Conservation (phyloP, 2,113 vertebrate genomes). For the Trematomus loennbergii region DNA sequence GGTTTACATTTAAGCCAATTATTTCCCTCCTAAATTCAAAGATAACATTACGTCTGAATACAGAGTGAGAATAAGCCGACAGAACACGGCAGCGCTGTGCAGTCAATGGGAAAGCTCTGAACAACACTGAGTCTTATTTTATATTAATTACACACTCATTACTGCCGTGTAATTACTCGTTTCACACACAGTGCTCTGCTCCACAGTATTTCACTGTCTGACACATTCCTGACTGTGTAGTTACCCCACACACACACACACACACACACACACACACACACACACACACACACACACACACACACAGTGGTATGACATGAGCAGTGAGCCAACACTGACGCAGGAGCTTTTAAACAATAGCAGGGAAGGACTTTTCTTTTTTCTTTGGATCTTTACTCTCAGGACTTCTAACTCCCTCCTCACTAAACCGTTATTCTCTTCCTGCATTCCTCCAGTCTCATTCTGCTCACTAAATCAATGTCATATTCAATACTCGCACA, state of each 20-base stretch:
- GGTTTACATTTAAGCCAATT: neutral
- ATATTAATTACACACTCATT: conserved; percentile 58
- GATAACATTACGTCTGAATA: neutral
- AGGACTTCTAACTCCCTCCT: conserved; percentile 3
- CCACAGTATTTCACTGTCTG: conserved; percentile 50
- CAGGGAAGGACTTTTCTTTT: conserved; percentile 40
- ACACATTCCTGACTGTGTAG: conserved; percentile 60
- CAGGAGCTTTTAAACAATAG: conserved; percentile 70
- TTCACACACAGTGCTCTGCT: conserved; percentile 25
- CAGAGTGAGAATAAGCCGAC: neutral
- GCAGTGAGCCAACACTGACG: conserved; percentile 58
- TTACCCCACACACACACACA: conserved; percentile 57
- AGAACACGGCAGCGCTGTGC: neutral
- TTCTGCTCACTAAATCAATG: conserved; percentile 11
- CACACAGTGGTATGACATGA: conserved; percentile 45
- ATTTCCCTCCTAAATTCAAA: neutral
- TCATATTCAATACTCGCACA: conserved; percentile 12
- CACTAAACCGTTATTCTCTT: neutral
- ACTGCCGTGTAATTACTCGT: conserved; percentile 48
- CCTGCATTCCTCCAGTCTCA: neutral
- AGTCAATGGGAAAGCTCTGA: conserved; percentile 26
- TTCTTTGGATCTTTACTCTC: neutral
- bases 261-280: conserved; percentile 56
- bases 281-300: conserved; percentile 62
- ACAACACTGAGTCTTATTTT: conserved; percentile 29